Base-by-base conservation (phyloP, 2,888 invertebrate genomes). In the Marronus borbonicus region DNA sequence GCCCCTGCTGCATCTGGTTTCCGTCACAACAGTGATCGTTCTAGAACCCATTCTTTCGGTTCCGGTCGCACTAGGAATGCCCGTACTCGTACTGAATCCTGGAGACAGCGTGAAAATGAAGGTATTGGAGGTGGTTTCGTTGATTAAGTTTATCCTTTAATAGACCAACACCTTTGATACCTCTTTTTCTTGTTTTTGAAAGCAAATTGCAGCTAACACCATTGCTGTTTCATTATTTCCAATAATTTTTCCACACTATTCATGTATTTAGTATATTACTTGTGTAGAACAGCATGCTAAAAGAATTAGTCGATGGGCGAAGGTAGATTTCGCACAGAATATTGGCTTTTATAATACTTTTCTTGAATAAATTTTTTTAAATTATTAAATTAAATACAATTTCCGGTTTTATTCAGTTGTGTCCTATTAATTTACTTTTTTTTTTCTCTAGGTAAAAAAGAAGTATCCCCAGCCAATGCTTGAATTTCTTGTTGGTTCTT, bases 11-110 rank as follows among this genome's bases (percentile, higher is more conserved):
- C 81, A 39, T 81, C 85, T 60, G 85, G 86, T 31, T 86, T 85
- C 80, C 85, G 84, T 76, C 84, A 83, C 60, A n/a, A n/a, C 7
- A 83, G 85, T 70, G 70, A 81, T 17, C 83, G 88, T 80, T 83
- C 84, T 80, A 87, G 88, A 78, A 87, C 88, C 62, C 86, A 88
- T 74, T 88, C 88, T 12, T 87, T 88, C 80, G 86, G 88, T 79
- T 88, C 89, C 17, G 88, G 87, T 17, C 87, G 88, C 75, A 82
- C 85, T 72, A 86, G 84, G 76, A 81, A 81, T 74, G 80, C 82
- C n/a, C 85, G 86, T 44, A 69, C 82, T 24, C 84, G 85, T 62
- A 85, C 84, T 76, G 88, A 88, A 80, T 87, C 86, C 17, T 88
- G 88, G 88, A 85, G 88, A 82, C 86, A 87, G 80, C 85, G 85